Evolutionary conservation across 2,797 vertebrate genomes (phyloP).

Genomic region (Lacerta agilis): DNA sequence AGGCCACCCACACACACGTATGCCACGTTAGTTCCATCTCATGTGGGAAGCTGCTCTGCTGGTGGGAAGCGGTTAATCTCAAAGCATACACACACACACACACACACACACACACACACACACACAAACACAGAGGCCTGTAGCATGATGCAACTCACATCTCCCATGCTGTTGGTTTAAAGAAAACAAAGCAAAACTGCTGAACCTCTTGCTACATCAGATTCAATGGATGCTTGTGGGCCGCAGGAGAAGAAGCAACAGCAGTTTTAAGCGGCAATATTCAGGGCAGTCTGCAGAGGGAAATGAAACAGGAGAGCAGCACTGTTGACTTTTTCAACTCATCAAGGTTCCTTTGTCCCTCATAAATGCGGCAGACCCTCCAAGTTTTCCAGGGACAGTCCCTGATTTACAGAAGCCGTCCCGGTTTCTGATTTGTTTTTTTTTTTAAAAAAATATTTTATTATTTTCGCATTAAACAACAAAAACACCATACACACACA

Average conservation of each 20-base stretch:
- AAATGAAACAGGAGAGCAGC: background rate
- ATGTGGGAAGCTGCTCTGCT: conserved; percentile 24
- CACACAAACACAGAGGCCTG: background rate
- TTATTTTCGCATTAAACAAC: no score
- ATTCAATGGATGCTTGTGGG: rapidly evolving
- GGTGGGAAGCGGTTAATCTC: conserved; percentile 61
- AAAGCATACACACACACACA: background rate
- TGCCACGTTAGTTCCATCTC: conserved; percentile 64
- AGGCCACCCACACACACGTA: conserved; percentile 17
- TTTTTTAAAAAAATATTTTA: no score
- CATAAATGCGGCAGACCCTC: no score
- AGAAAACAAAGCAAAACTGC: conserved; percentile 29
- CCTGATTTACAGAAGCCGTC: no score
- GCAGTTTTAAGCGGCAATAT: conserved; percentile 17
- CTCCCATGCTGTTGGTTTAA: background rate
- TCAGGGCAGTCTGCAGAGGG: background rate
- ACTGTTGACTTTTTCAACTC: background rate
- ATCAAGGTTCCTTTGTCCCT: background rate
- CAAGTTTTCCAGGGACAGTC: no score
- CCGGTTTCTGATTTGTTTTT: no score
- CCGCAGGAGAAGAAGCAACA: conserved; percentile 38
- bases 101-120: background rate
- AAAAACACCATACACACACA: no score
- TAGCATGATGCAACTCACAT: background rate
- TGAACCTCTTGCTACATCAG: conserved; percentile 32